Percentiles rank a stretch among this genome's conserved stretches.
phyloP scores from a whole-genome alignment of 2,888 invertebrate species.

The Dioctria linearis region DNA sequence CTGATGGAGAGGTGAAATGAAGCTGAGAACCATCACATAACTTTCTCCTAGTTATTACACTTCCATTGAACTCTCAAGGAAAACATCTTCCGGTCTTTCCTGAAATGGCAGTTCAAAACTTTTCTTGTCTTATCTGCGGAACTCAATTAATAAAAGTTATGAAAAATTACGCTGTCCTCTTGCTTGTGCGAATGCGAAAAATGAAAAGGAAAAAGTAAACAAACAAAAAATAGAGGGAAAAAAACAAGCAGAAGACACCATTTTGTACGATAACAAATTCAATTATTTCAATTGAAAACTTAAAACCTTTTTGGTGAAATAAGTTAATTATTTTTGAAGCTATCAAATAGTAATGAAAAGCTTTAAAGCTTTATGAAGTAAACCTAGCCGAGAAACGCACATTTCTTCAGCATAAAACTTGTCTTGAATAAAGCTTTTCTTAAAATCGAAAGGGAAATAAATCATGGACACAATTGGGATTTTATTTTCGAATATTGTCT shows the following conservation, averaged over 20 bases:
- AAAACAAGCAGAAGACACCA: neutral
- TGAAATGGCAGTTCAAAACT: slow-evolving; percentile 9
- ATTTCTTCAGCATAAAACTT: too few relatives aligned
- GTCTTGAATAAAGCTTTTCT: too few relatives aligned
- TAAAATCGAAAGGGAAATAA: too few relatives aligned
- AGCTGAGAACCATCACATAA: neutral
- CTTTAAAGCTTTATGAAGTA: neutral
- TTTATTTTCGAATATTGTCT: too few relatives aligned
- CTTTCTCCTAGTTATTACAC: neutral
- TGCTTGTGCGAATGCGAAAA: neutral
- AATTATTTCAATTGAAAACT: neutral
- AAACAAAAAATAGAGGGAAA: too few relatives aligned
- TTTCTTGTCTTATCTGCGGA: slow-evolving; percentile 18
- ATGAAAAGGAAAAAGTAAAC: too few relatives aligned
- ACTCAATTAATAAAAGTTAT: slow-evolving; percentile 34
- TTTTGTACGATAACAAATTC: neutral
- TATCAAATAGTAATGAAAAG: neutral
- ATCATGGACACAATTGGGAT: too few relatives aligned
- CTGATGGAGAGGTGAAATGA: neutral
- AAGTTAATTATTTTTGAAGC: neutral
- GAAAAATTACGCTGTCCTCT: slow-evolving; percentile 19
- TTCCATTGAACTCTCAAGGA: neutral
- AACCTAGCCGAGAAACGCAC: too few relatives aligned
- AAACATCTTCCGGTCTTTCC: neutral
- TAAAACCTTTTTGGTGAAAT: neutral